Percentiles rank a stretch among this genome's conserved stretches.
Evolutionary conservation across 2,113 vertebrate species (phyloP).

Genomic region (Genyomyrus donnyi): DNA sequence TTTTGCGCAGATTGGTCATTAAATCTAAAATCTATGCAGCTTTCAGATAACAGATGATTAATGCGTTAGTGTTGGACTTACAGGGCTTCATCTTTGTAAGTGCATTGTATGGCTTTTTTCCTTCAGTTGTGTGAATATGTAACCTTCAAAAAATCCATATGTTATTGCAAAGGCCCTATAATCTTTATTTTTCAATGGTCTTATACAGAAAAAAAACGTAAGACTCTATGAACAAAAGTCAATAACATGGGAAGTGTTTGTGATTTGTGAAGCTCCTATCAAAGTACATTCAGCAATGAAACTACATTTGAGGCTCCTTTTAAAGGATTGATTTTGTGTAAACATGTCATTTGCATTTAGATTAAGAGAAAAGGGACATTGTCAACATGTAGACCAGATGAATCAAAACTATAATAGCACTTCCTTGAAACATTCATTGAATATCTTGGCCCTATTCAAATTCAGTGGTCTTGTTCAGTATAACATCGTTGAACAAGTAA

Average conservation of each 20-base stretch:
- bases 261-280: slow-evolving; percentile 40
- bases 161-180: slow-evolving; percentile 23
- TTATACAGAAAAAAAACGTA: slow-evolving; percentile 32
- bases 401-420: slow-evolving; percentile 27
- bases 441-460: neutral
- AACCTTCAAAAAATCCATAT: slow-evolving; percentile 1
- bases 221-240: slow-evolving; percentile 33
- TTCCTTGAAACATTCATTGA: slow-evolving; percentile 17
- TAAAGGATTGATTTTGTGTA: slow-evolving; percentile 20
- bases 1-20: neutral
- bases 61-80: neutral
- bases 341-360: slow-evolving; percentile 49
- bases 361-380: slow-evolving; percentile 41
- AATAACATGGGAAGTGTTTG: slow-evolving; percentile 30
- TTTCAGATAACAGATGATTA: neutral
- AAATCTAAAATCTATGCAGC: slow-evolving; percentile 8
- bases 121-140: neutral
- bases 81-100: neutral
- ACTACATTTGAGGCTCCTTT: slow-evolving; percentile 18
- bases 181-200: slow-evolving; percentile 23
- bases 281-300: slow-evolving; percentile 27
- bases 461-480: neutral
- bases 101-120: neutral
- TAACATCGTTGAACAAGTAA: neutral
- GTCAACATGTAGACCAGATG: slow-evolving; percentile 37